These are phyloP conservation scores for Argyra leucocephala DNA, from an alignment of 2,888 invertebrate genomes.

Conservation along the genomic window DNA sequence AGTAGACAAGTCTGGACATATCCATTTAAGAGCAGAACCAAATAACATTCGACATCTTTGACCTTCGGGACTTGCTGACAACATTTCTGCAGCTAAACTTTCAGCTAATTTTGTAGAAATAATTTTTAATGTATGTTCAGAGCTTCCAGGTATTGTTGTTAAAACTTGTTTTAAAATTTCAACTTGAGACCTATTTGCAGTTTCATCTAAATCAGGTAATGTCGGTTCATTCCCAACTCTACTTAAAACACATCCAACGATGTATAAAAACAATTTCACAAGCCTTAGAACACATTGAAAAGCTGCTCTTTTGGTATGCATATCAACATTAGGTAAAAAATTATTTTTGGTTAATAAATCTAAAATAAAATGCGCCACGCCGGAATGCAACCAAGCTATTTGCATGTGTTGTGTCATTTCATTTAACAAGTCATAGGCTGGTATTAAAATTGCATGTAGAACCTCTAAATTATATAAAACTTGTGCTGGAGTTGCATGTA, in stretches of 20 bases:
- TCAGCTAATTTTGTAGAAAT: slow-evolving; percentile 77
- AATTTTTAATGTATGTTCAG: slow-evolving; percentile 74
- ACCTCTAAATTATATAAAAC: slow-evolving; percentile 71
- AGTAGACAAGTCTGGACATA: slow-evolving; percentile 62
- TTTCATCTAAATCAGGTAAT: slow-evolving; percentile 44
- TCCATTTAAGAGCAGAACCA: slow-evolving; percentile 54
- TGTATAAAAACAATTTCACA: slow-evolving; percentile 78
- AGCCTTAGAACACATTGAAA: slow-evolving; percentile 80
- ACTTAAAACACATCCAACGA: slow-evolving; percentile 71
- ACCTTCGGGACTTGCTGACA: slow-evolving; percentile 45
- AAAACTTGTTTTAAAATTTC: slow-evolving; percentile 72
- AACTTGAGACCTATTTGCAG: slow-evolving; percentile 45
- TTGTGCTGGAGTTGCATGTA: slow-evolving; percentile 61
- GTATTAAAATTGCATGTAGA: slow-evolving; percentile 83
- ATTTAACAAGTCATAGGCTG: slow-evolving; percentile 70
- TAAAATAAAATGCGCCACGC: slow-evolving; percentile 55
- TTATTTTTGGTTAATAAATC: slow-evolving; percentile 78
- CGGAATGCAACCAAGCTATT: slow-evolving; percentile 52
- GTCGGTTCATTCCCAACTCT: slow-evolving; percentile 49
- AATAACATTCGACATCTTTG: slow-evolving; percentile 47
- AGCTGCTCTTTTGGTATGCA: slow-evolving; percentile 66
- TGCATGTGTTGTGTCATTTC: slow-evolving; percentile 55
- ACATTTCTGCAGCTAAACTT: slow-evolving; percentile 62
- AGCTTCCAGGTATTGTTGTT: slow-evolving; percentile 66
- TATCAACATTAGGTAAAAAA: slow-evolving; percentile 70